phyloP scores from a whole-genome alignment of 1,140 invertebrate species.

The Drosophila punjabiensis region DNA sequence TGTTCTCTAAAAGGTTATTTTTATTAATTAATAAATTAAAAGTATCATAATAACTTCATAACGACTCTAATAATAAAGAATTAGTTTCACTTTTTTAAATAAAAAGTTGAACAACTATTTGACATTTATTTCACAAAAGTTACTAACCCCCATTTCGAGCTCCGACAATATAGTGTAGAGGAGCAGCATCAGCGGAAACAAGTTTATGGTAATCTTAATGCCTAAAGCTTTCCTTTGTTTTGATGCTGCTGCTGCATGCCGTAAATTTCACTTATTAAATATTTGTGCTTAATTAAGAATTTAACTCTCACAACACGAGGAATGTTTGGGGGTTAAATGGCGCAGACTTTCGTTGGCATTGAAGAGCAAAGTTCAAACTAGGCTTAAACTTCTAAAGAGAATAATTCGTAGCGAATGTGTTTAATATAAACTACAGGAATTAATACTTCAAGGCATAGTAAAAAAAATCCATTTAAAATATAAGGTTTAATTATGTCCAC shows the following conservation, averaged over 20 bases:
- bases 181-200: slow-evolving; percentile 46
- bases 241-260: slow-evolving; percentile 33
- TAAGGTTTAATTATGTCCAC: too few relatives aligned
- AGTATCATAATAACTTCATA: neutral
- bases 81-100: too few relatives aligned
- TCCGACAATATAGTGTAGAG: neutral
- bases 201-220: slow-evolving; percentile 76
- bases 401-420: neutral
- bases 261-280: slow-evolving; percentile 72
- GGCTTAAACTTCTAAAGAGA: slow-evolving; percentile 1
- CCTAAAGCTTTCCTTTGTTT: slow-evolving; percentile 66
- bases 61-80: neutral
- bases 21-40: too few relatives aligned
- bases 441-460: neutral
- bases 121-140: slow-evolving; percentile 1
- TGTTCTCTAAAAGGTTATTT: neutral
- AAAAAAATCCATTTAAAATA: too few relatives aligned
- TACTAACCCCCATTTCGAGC: neutral
- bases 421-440: neutral
- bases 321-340: slow-evolving; percentile 2
- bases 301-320: slow-evolving; percentile 48
- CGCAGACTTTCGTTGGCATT: neutral
- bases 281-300: slow-evolving; percentile 73
- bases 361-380: slow-evolving; percentile 5
- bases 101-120: neutral